Base-by-base conservation (phyloP, 2,888 invertebrate genomes). In the Adelphocoris suturalis region DNA sequence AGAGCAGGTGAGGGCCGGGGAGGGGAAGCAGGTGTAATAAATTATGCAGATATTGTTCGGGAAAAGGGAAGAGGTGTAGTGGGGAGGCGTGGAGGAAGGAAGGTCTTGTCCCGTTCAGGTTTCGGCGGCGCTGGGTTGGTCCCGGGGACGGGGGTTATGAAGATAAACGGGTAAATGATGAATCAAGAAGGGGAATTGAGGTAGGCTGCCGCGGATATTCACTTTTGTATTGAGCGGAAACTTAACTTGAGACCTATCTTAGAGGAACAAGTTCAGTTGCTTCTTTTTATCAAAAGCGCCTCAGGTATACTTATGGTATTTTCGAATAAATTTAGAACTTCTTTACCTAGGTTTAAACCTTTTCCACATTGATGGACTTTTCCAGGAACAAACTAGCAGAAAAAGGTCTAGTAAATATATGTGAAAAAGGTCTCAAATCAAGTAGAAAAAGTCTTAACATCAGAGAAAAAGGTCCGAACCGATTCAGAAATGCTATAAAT, bases 131-230 rank as follows among this genome's bases (percentile, higher is more conserved):
- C 19, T 27, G 57, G 28, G 27, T 16, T 0, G 85, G 61, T 28
- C 27, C 46, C 85, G 85, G 61, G 61, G 85, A 68, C 23, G 80
- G 47, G 19, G 86, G 48, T 78, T 88, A 88, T 88, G 88, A 88
- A 88, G 88, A 88, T 88, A 88, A 88, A 88, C 88, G 88, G 88
- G 88, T 88, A 88, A 88, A 88, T 88, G 88, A 88, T 88, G 88
- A 88, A 88, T 88, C 57, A 88, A 88, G 86, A 75, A 19, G 52
- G n/a, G 78, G 68, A 23, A 23, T 78, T 46, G 78, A 19, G 46
- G 78, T 78, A 78, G 46, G 78, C 78, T 46, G 78, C 13, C 4
- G 46, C 47, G 13, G 78, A 78, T 78, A 47, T 78, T 78, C 78
- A 19, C 78, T 78, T 19, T 19, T 48, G 23, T 52, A n/a, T 52